phyloP scores from a whole-genome alignment of 2,888 invertebrate genomes.

The Caenorhabditis sulstoni region DNA sequence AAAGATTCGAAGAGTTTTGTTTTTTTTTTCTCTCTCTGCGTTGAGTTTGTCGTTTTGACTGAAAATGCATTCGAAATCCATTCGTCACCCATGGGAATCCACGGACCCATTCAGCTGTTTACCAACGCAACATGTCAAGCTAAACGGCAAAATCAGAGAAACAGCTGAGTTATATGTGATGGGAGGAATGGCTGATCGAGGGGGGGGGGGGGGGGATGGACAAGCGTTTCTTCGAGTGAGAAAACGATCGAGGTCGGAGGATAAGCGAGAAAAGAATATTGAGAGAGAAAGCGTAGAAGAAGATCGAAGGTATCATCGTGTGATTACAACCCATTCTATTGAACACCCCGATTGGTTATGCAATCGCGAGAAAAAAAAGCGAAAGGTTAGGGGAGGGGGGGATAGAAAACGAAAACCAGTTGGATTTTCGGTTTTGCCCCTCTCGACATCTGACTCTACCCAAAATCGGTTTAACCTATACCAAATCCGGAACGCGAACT shows the following conservation, averaged over 20 bases:
- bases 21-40: not conserved
- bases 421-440: slow-evolving; percentile 25
- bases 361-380: slow-evolving; percentile 22
- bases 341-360: slow-evolving; percentile 33
- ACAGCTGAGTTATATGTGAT: slow-evolving; percentile 28
- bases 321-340: too few species aligned
- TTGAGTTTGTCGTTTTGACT: slow-evolving; percentile 4
- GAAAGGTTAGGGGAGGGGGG: slow-evolving; percentile 21
- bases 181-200: not conserved
- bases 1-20: slow-evolving; percentile 1
- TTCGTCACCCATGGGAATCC: slow-evolving; percentile 41
- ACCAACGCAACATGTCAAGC: slow-evolving; percentile 48
- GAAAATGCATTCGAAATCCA: slow-evolving; percentile 35
- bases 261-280: not conserved
- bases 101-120: slow-evolving; percentile 18
- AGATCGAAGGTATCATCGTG: not conserved
- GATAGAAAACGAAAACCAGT: slow-evolving; percentile 18
- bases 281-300: not conserved
- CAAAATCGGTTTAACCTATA: slow-evolving; percentile 37
- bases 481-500: slow-evolving; percentile 5
- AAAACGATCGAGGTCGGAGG: too few species aligned
- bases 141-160: slow-evolving; percentile 39
- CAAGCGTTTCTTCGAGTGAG: too few species aligned
- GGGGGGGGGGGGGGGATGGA: too few species aligned
- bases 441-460: slow-evolving; percentile 22